Evolutionary conservation across 1,140 invertebrate species (phyloP).

Genomic region (Delia radicum): DNA sequence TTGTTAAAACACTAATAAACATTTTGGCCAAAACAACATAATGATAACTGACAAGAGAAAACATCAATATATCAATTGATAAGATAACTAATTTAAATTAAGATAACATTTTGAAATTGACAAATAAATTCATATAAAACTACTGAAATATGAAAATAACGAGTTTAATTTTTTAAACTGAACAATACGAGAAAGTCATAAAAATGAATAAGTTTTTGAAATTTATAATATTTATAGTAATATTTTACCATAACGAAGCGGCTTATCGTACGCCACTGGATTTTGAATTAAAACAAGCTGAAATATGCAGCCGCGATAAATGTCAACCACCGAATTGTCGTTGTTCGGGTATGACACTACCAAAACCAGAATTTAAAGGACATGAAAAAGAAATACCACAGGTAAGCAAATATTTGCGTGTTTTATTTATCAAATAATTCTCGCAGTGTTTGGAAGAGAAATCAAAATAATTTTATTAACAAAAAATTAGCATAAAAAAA

Average conservation of each 20-base stretch:
- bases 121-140: not conserved
- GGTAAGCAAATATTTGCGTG: constrained; percentile 37
- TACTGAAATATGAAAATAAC: not conserved
- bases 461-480: not conserved
- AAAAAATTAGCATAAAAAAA: too few species aligned
- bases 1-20: not conserved
- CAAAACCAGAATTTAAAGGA: constrained; percentile 41
- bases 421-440: too few species aligned
- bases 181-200: too few species aligned
- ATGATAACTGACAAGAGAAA: not conserved
- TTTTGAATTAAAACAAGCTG: constrained; percentile 33
- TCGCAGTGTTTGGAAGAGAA: too few species aligned
- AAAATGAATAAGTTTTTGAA: not conserved
- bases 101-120: not conserved
- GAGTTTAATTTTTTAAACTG: not conserved
- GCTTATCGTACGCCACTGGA: not conserved
- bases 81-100: not conserved
- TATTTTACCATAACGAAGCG: not conserved
- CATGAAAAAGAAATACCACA: constrained; percentile 56
- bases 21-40: not conserved
- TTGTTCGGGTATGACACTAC: constrained; percentile 55
- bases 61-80: not conserved
- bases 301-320: constrained; percentile 33
- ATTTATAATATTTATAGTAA: not conserved
- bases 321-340: constrained; percentile 59